Percentiles rank a stretch among this genome's conserved stretches.
These are phyloP conservation scores for Timandra comae DNA, from an alignment of 2,888 invertebrate genomes.

Conservation along the genomic window DNA sequence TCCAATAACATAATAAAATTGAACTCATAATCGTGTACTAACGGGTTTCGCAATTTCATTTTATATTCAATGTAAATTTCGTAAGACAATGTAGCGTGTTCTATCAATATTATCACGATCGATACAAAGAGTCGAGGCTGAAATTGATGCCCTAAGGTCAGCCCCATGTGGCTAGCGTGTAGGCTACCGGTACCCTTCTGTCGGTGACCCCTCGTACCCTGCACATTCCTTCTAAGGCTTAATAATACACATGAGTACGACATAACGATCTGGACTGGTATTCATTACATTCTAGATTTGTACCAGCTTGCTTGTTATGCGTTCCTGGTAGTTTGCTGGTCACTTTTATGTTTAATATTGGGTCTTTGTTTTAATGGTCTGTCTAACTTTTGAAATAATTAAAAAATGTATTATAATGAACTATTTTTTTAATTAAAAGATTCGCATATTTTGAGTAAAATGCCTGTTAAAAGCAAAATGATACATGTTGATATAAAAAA, in stretches of 20 bases:
- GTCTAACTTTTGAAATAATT: too few relatives aligned
- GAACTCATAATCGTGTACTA: background rate
- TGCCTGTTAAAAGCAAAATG: too few relatives aligned
- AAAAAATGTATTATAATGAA: too few relatives aligned
- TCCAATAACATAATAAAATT: too few relatives aligned
- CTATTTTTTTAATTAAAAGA: too few relatives aligned
- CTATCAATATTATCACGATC: constrained; percentile 1
- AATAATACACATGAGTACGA: constrained; percentile 67
- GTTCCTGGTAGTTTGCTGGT: constrained; percentile 32
- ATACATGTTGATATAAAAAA: too few relatives aligned
- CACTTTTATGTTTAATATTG: background rate
- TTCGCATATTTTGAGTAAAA: too few relatives aligned
- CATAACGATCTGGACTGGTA: constrained; percentile 61
- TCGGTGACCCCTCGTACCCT: constrained; percentile 58
- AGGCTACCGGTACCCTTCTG: constrained; percentile 53
- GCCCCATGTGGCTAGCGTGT: constrained; percentile 11
- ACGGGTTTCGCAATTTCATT: background rate
- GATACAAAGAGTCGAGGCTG: constrained; percentile 4
- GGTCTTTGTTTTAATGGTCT: too few relatives aligned
- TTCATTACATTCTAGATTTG: constrained; percentile 63
- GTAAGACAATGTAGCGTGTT: background rate
- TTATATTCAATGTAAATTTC: background rate
- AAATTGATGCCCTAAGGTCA: constrained; percentile 39
- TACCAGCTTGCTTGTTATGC: constrained; percentile 40
- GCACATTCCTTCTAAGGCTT: constrained; percentile 70